Base-by-base conservation (phyloP, 2,113 vertebrate genomes). In the Vimba vimba region DNA sequence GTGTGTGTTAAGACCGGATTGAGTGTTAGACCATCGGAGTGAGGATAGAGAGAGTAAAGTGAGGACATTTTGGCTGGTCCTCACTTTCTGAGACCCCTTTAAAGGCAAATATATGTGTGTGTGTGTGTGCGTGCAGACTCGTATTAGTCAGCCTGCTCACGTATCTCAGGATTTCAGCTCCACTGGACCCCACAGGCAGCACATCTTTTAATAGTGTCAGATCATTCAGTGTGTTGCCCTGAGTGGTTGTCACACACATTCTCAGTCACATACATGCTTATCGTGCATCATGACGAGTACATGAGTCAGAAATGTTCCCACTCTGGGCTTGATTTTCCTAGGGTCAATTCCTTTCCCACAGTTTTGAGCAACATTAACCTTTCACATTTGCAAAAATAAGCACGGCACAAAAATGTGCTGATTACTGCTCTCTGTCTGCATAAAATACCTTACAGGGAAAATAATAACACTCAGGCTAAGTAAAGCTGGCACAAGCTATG, bases 181-280 rank as follows among this genome's bases (percentile, higher is more conserved):
- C 8, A n/a, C 66, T 73, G 47, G 30, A 83, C 47, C 81, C 66
- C 33, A 30, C 50, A 43, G 43, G 43, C 43, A 83, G 68, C 66
- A 15, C 81, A 73, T 57, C 27, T 83, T 62, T 83, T 59, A 83
- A 83, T 83, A 57, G 68, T 73, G 81, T 73, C 64, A 52, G 80
- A 68, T 73, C 66, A 57, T 57, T 82, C 45, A 33, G 60, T 43
- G 68, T 55, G 66, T 73, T 83, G 64, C 81, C 80, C 25, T 47
- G 27, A 83, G 81, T 55, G 66, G 25, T 73, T 83, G 66, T 83
- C 66, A 36, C 68, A 83, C 30, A 73, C 30, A 82, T 83, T 83
- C 23, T 59, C 66, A 15, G 30, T 83, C 66, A 39, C 33, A 73
- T 39, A 59, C 66, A 57, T 12, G 33, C 50, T 57, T 83, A 15